Evolutionary conservation across 2,797 vertebrate species (phyloP).

Genomic region (Bradypodion pumilum): DNA sequence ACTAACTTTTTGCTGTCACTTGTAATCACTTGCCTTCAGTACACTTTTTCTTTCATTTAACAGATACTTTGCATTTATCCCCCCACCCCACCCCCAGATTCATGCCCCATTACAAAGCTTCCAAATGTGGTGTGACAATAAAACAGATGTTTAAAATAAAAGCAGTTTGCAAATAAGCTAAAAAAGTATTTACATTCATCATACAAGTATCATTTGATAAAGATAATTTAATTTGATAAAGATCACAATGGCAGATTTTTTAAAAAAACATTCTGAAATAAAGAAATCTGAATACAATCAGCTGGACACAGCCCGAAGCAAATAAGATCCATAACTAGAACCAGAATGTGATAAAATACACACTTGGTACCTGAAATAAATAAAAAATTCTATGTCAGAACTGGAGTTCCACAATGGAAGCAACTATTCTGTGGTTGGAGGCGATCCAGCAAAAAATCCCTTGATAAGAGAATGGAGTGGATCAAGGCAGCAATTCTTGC

Average conservation of each 20-base stretch:
- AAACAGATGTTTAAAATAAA: slow-evolving; percentile 46
- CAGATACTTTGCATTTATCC: too few relatives aligned
- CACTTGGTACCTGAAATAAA: background rate
- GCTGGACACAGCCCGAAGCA: background rate
- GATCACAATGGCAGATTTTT: slow-evolving; percentile 11
- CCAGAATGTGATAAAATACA: background rate
- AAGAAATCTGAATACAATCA: background rate
- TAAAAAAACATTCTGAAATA: background rate
- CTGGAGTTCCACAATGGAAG: background rate
- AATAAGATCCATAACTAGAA: background rate
- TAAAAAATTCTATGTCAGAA: background rate
- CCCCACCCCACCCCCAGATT: too few relatives aligned
- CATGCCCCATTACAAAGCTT: slow-evolving; percentile 17
- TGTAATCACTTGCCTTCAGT: background rate
- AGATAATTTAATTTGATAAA: slow-evolving; percentile 11
- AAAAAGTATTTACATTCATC: background rate
- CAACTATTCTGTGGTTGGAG: background rate
- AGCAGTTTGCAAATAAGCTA: slow-evolving; percentile 37
- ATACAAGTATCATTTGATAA: background rate
- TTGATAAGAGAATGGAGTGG: background rate
- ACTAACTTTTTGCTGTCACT: background rate
- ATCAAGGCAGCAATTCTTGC: background rate
- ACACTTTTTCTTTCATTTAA: background rate
- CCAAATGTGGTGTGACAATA: slow-evolving; percentile 28
- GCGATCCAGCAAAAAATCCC: background rate